Evolutionary conservation across 2,888 invertebrate genomes (phyloP), one percentile per base, ranked within the genome.

Genomic region (Entomobrya multifasciata): DNA sequence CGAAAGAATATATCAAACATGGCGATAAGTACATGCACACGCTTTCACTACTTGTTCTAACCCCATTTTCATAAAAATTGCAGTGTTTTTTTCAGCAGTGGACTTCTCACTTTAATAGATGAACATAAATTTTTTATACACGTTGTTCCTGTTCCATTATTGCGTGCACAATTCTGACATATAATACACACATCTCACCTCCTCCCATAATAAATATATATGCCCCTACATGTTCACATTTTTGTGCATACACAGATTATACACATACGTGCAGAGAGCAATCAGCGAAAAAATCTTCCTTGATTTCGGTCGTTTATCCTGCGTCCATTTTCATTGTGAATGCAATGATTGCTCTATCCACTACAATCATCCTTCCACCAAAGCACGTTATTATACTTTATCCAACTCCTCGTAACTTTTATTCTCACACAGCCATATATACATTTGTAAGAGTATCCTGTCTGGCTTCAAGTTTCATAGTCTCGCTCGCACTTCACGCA

Each of bases 221-320:
- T 36, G 8, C 4, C 4, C 36, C 5, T 36, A 6, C 36, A 36
- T 36, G 36, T 36, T 36, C 36, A 17, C 22, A 57, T 57, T 57
- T 25, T 57, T 17, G 13, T 52, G 17, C n/a, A n/a, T 52, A 57
- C 11, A 11, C 11, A 57, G 25, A 57, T 25, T 1, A 13, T 13
- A 27, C 20, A 27, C 11, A 25, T 25, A 27, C 1, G 20, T 25
- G 25, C 13, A 57, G 36, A 6, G 36, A 36, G 36, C 49, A n/a
- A 10, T 5, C 49, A 49, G 3, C 13, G 57, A 57, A 25, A 36
- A 57, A 79, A 79, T 79, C 52, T 52, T 79, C 79, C 49, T 36
- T 79, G 79, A 79, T 79, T 79, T 79, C n/a, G 62, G 78, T 78
- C 78, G 77, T 77, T 77, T 78, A 41, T 77, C 44, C 65, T 70